Evolutionary conservation across 2,113 vertebrate species (phyloP).

Genomic region (Chlamydotis undulata): DNA sequence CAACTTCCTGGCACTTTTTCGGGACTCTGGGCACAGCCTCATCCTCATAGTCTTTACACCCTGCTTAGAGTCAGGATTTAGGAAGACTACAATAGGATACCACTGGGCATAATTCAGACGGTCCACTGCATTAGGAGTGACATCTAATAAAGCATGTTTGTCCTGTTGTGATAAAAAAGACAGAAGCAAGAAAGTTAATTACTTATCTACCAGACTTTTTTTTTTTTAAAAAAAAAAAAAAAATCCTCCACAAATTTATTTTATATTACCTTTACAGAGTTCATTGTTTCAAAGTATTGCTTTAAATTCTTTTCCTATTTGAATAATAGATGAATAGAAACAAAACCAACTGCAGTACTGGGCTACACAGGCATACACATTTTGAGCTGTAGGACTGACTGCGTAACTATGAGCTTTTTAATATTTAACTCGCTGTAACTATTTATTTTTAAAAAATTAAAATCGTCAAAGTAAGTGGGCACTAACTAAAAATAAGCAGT

Average conservation of each 20-base stretch:
- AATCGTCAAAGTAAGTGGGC: background rate
- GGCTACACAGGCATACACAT: background rate
- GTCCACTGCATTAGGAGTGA: constrained; percentile 98
- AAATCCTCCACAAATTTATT: background rate
- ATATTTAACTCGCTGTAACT: background rate
- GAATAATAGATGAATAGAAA: background rate
- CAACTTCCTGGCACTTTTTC: constrained; percentile 95
- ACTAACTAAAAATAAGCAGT: background rate
- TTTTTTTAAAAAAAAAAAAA: background rate
- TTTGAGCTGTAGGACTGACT: background rate
- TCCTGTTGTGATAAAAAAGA: constrained; percentile 77
- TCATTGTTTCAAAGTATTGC: background rate
- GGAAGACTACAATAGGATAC: constrained; percentile 98
- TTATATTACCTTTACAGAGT: background rate
- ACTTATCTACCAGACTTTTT: background rate
- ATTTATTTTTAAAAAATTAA: background rate
- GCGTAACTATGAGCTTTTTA: background rate
- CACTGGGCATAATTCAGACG: constrained; percentile 98
- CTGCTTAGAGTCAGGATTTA: constrained; percentile 97
- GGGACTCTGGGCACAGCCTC: constrained; percentile 92
- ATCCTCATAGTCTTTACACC: constrained; percentile 98
- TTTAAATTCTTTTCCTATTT: background rate
- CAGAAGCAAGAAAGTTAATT: background rate
- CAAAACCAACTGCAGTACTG: background rate
- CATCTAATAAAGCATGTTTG: constrained; percentile 96